Percentiles rank a stretch among this genome's conserved stretches.
Evolutionary conservation across 2,113 vertebrate species (phyloP).

Genomic region (Theropithecus gelada): DNA sequence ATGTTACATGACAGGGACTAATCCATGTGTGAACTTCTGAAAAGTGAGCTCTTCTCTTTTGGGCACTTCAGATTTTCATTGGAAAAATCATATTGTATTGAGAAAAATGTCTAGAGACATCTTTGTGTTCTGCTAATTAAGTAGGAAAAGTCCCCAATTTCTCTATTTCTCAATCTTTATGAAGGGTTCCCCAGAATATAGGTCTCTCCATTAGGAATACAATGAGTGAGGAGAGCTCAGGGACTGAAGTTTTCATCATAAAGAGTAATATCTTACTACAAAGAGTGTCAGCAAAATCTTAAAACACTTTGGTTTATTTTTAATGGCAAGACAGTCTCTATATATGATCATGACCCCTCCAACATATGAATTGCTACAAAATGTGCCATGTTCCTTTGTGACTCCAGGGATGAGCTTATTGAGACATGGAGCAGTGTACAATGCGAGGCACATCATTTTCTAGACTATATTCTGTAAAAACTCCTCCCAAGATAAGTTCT

Average conservation of each 20-base stretch:
- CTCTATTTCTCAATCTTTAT: neutral
- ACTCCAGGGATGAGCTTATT: neutral
- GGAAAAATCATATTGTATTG: neutral
- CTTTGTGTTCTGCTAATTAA: neutral
- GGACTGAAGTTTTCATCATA: neutral
- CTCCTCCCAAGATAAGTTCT: neutral
- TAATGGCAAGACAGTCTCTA: neutral
- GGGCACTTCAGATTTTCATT: neutral
- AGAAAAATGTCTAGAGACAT: neutral
- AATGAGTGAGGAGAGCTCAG: neutral
- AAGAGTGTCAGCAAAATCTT: neutral
- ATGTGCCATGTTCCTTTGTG: neutral
- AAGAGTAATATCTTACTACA: neutral
- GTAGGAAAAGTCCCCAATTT: neutral
- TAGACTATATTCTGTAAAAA: neutral
- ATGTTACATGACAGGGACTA: neutral
- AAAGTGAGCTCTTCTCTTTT: neutral
- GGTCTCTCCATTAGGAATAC: neutral
- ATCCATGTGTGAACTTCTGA: neutral
- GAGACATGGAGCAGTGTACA: neutral
- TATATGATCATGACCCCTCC: neutral
- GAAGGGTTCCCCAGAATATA: neutral
- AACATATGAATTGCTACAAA: neutral
- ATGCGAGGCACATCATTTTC: neutral
- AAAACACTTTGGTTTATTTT: neutral